Conservation (phyloP, 2,888 invertebrate genomes). For the Noctua janthe region DNA sequence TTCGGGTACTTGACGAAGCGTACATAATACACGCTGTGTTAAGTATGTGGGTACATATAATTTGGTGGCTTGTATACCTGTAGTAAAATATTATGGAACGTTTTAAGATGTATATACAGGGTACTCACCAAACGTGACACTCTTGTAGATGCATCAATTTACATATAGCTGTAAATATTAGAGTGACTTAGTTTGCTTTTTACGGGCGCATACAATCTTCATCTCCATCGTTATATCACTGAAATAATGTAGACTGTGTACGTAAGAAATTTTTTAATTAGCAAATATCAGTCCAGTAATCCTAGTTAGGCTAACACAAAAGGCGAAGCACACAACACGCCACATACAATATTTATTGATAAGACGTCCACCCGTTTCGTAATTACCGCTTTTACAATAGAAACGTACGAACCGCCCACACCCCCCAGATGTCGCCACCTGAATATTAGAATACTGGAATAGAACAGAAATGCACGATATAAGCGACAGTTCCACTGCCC, state of each 20-base stretch:
- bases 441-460: slow-evolving; percentile 35
- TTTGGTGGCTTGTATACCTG: slow-evolving; percentile 8
- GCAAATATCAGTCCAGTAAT: not conserved
- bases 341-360: slow-evolving; percentile 56
- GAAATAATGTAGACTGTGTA: not conserved
- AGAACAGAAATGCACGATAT: slow-evolving; percentile 32
- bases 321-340: slow-evolving; percentile 4
- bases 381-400: slow-evolving; percentile 64
- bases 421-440: slow-evolving; percentile 55
- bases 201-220: slow-evolving; percentile 1
- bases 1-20: slow-evolving; percentile 20
- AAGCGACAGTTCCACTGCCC: not conserved
- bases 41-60: slow-evolving; percentile 22
- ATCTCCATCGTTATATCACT: not conserved
- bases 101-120: slow-evolving; percentile 12
- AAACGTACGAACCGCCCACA: slow-evolving; percentile 19
- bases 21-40: slow-evolving; percentile 15
- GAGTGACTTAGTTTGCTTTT: not conserved
- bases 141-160: slow-evolving; percentile 21
- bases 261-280: not conserved
- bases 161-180: slow-evolving; percentile 21
- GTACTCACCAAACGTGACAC: slow-evolving; percentile 22
- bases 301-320: slow-evolving; percentile 23
- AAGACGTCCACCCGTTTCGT: slow-evolving; percentile 58
- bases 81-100: slow-evolving; percentile 12